A percentile compares a stretch with the other conserved stretches of the same genome.
phyloP scores from a whole-genome alignment of 2,888 invertebrate species.

The Oligia fasciuncula region DNA sequence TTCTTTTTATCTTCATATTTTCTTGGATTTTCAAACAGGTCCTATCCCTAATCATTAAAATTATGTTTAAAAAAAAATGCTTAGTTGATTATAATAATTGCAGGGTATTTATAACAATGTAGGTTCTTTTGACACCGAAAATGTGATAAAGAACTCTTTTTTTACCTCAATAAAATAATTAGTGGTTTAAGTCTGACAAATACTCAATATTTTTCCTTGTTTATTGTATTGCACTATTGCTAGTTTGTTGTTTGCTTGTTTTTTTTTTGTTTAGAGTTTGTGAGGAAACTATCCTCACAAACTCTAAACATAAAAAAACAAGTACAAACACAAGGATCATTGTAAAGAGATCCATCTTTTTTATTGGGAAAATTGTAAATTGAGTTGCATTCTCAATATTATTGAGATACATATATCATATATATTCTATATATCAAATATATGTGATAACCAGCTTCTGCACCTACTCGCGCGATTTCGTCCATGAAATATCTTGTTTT shows the following conservation, averaged over 20 bases:
- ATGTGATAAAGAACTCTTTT: background rate
- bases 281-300: no score
- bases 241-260: no score
- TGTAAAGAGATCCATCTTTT: background rate
- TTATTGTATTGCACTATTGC: background rate
- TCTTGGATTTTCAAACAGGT: background rate
- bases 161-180: background rate
- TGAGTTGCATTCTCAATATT: background rate
- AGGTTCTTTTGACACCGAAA: background rate
- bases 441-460: no score
- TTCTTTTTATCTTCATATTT: background rate
- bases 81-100: background rate
- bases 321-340: background rate
- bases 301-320: background rate
- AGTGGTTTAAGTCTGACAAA: background rate
- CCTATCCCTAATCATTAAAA: background rate
- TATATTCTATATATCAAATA: no score
- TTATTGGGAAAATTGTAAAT: background rate
- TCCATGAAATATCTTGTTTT: background rate
- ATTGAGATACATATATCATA: no score
- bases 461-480: no score
- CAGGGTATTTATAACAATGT: background rate
- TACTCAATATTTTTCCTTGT: constrained; percentile 1
- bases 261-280: no score
- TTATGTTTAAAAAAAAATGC: background rate